Evolutionary conservation across 2,797 vertebrate genomes (phyloP), one percentile per base, ranked within the genome.

Genomic region (Cetoscarus ocellatus): DNA sequence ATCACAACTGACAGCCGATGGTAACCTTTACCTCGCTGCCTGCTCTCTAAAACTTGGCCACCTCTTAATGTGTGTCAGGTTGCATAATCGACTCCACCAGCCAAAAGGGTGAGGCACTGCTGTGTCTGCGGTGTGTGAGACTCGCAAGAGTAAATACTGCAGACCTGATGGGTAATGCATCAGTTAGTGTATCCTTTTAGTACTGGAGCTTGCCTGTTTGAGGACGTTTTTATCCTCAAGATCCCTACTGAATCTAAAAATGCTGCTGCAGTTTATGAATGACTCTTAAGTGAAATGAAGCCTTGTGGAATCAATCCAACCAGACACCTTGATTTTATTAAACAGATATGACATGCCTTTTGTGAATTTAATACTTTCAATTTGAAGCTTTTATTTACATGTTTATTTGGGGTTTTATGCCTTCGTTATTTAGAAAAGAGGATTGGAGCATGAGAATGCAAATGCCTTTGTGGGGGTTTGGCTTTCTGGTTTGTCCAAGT

Each of bases 1-100:
- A 67, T 61, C 35, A 53, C 49, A 47, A 47, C 14, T 34, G 49
- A 71, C 68, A 54, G 52, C 44, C 74, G 63, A 65, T 76, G 36
- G 80, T 79, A 86, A 84, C 68, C 77, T 80, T 84, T 82, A 59
- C 57, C 43, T 77, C 27, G 63, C 70, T 59, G 34, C 73, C 14
- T 14, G 54, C 73, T 10, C 45, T 54, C 35, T 43, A 19, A 54
- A 79, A 64, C 65, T 67, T 52, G 69, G 70, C 73, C 57, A 42
- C 60, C 49, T 72, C 50, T 55, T 73, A 67, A 75, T 60, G 60
- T 86, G 85, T 61, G 86, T 85, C 79, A 77, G 51, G 81, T 84
- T 90, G 78, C 81, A 73, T 85, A 87, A 89, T 78, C 54, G 1
- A 1, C 61, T 58, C 56, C 73, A 82, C 71, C 71, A 73, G 80